Base-by-base conservation (phyloP, 2,888 invertebrate genomes). In the Aproaerema taeniolella region DNA sequence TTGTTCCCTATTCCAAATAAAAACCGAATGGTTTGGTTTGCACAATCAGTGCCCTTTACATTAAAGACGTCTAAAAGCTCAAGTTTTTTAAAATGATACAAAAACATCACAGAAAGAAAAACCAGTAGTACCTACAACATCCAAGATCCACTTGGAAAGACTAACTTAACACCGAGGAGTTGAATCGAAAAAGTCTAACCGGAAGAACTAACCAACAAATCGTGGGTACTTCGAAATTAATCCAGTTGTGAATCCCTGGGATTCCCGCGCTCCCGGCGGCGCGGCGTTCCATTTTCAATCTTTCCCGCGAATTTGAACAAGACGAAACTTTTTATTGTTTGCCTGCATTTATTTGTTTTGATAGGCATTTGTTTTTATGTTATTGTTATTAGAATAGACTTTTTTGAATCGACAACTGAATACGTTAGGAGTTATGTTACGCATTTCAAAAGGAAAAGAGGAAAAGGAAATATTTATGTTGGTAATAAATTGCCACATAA, bases 311-410 rank as follows among this genome's bases (percentile, higher is more conserved):
- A 26, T 17, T n/a, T 16, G 24, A 7, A 25, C 13, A 15, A 16
- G 3, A 4, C 29, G 14, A 34, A 40, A 40, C 20, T 40, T 40
- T 40, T 35, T 36, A 35, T 35, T 36, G 31, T 40, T 35, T 36
- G 13, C 42, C 31, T 39, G 41, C 46, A 50, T 55, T 54, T 54
- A 53, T 55, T 53, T 40, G 50, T 37, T 39, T 48, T 44, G 50
- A 50, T 50, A 53, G 50, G 52, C 53, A 52, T 52, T 50, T 38
- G 43, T 49, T 47, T 51, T 46, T 41, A 43, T 41, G 17, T 40
- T 32, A 44, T 47, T 41, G 38, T 38, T 40, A 42, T 45, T 32
- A 13, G 25, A 25, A 20, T n/a, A 10, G 13, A 14, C 25, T 9
- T 34, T 15, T 14, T 34, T 14, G 6, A n/a, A 26, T 26, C 26